Evolutionary conservation across 1,140 invertebrate genomes (phyloP).

Genomic region (Tachypleus tridentatus): DNA sequence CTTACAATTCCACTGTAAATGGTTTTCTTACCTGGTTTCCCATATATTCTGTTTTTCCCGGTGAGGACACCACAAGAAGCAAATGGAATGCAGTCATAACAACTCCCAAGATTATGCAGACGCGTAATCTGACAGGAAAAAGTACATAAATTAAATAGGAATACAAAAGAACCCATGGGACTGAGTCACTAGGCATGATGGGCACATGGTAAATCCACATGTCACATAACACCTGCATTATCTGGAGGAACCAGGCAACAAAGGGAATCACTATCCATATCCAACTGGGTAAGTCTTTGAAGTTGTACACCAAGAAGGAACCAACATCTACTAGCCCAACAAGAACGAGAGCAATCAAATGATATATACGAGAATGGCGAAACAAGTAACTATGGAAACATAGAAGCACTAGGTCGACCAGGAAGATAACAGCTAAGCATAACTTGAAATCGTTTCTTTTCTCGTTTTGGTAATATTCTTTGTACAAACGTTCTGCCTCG

Average conservation of each 20-base stretch:
- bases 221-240: conserved; percentile 25
- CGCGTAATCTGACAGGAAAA: conserved; percentile 54
- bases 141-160: conserved; percentile 75
- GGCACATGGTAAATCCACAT: conserved; percentile 23
- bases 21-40: conserved; percentile 15
- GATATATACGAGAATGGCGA: not conserved
- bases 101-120: conserved; percentile 45
- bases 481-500: conserved; percentile 26
- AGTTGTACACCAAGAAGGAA: conserved; percentile 8
- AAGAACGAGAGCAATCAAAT: conserved; percentile 5
- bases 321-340: conserved; percentile 4
- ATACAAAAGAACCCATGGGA: conserved; percentile 66
- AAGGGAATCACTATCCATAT: conserved; percentile 21
- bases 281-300: not conserved
- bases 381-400: conserved; percentile 2
- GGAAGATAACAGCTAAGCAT: conserved; percentile 18
- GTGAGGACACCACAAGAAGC: conserved; percentile 42
- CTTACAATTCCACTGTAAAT: not conserved
- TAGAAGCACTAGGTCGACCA: conserved; percentile 22
- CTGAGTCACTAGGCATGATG: conserved; percentile 38
- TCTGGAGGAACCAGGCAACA: conserved; percentile 21
- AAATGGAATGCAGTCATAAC: conserved; percentile 31
- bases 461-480: conserved; percentile 28
- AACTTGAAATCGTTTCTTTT: conserved; percentile 25
- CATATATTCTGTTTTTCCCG: conserved; percentile 9